Percentiles rank a stretch among this genome's conserved stretches.
These are phyloP conservation scores for Carapus acus DNA, from an alignment of 2,797 vertebrate genomes.

Conservation along the genomic window DNA sequence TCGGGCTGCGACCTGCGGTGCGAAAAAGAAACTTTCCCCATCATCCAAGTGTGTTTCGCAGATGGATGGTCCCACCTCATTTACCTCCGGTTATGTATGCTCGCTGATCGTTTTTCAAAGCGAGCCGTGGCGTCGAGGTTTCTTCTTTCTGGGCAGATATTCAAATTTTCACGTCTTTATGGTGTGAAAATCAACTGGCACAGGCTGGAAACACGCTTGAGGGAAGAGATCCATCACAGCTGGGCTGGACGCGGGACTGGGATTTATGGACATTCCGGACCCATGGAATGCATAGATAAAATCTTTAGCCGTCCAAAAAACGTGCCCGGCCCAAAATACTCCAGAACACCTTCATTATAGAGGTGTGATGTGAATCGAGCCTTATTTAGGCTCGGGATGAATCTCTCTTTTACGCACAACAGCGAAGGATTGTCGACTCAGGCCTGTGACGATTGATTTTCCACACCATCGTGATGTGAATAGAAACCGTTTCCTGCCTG, in stretches of 20 bases:
- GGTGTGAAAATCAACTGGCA: neutral
- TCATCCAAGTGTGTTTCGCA: constrained; percentile 1
- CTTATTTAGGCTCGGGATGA: too few species aligned
- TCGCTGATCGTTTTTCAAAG: neutral
- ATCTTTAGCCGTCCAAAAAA: neutral
- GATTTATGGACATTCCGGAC: neutral
- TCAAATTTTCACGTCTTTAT: neutral
- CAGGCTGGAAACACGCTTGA: neutral
- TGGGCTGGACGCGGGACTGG: too few species aligned
- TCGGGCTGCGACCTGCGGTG: too few species aligned
- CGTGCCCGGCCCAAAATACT: neutral
- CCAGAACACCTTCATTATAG: too few species aligned
- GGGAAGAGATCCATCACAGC: neutral
- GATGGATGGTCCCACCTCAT: constrained; percentile 2
- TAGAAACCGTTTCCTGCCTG: neutral
- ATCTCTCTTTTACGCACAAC: too few species aligned
- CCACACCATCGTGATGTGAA: neutral
- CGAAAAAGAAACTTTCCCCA: neutral
- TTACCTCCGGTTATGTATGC: neutral
- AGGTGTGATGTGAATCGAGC: too few species aligned
- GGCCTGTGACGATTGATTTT: too few species aligned
- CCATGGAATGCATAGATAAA: neutral
- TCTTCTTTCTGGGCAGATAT: neutral
- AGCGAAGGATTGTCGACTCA: too few species aligned
- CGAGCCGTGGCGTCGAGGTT: neutral